A percentile compares a stretch with the other conserved stretches of the same genome.
phyloP scores from a whole-genome alignment of 2,113 vertebrate genomes.

The Chlorodrepanis virens region DNA sequence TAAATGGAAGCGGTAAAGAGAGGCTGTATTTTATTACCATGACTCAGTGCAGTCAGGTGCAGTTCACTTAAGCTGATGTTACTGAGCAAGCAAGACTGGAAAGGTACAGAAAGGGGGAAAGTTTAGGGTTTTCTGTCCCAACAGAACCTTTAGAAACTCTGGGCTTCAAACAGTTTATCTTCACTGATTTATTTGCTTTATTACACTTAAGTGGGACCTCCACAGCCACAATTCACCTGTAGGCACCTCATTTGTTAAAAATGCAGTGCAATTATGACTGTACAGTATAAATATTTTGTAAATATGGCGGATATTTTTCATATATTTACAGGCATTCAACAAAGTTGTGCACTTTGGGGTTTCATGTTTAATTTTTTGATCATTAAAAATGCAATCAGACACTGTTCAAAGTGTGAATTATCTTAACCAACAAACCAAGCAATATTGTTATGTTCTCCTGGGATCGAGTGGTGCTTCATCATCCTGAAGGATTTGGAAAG shows the following conservation, averaged over 20 bases:
- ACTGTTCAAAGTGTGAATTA: neutral
- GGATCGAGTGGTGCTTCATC: neutral
- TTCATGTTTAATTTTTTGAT: neutral
- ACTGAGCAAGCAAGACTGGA: neutral
- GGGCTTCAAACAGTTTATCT: neutral
- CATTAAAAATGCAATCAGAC: neutral
- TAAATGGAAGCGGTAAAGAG: conserved; percentile 74
- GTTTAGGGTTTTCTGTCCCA: neutral
- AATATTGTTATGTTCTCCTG: neutral
- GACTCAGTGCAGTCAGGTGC: conserved; percentile 74
- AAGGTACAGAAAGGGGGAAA: conserved; percentile 6
- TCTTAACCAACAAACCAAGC: neutral
- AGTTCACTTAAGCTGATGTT: conserved; percentile 58
- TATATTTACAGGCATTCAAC: neutral
- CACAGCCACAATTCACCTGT: neutral
- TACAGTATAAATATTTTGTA: neutral
- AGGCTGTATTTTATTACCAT: conserved; percentile 72
- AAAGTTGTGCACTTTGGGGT: neutral
- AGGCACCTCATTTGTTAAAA: neutral
- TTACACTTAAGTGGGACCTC: neutral
- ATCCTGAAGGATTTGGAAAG: neutral
- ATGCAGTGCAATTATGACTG: neutral
- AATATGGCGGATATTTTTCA: neutral
- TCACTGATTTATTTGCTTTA: neutral
- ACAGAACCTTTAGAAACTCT: neutral